phyloP scores from a whole-genome alignment of 2,113 vertebrate genomes.

The Pycnonotus jocosus region DNA sequence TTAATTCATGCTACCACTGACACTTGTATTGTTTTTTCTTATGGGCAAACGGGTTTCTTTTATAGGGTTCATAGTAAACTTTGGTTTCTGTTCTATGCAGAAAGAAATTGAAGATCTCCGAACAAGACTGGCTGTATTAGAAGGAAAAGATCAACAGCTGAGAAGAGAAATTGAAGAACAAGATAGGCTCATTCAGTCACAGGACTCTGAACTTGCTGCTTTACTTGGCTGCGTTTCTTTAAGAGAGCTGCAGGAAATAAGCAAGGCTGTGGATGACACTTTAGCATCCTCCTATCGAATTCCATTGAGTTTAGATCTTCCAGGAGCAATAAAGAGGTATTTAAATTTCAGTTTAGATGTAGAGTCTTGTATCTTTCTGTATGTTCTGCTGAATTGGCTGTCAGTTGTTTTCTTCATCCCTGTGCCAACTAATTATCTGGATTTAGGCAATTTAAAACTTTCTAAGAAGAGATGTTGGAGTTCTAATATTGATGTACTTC shows the following conservation, averaged over 20 bases:
- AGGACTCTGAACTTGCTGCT: slow-evolving; percentile 71
- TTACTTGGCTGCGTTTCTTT: slow-evolving; percentile 63
- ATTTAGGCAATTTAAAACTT: not conserved
- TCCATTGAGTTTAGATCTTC: slow-evolving; percentile 67
- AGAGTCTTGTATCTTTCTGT: not conserved
- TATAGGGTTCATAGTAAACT: not conserved
- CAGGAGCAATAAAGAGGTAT: slow-evolving; percentile 78
- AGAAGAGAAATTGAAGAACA: slow-evolving; percentile 74
- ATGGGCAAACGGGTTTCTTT: not conserved
- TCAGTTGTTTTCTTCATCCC: not conserved
- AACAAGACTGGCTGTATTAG: slow-evolving; percentile 72
- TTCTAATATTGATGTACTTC: not conserved
- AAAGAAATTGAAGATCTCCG: slow-evolving; percentile 79
- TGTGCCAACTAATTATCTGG: not conserved
- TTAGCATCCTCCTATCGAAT: slow-evolving; percentile 68
- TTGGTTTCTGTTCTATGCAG: slow-evolving; percentile 60
- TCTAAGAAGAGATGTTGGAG: not conserved
- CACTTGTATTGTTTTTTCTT: not conserved
- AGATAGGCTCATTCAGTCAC: slow-evolving; percentile 65
- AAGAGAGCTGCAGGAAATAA: slow-evolving; percentile 76
- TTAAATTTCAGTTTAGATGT: not conserved
- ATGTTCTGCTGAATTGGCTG: not conserved
- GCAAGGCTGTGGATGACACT: slow-evolving; percentile 74
- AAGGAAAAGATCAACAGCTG: slow-evolving; percentile 71
- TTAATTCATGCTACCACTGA: not conserved